Base-by-base conservation (phyloP, 2,113 vertebrate genomes). In the Cynocephalus volans region DNA sequence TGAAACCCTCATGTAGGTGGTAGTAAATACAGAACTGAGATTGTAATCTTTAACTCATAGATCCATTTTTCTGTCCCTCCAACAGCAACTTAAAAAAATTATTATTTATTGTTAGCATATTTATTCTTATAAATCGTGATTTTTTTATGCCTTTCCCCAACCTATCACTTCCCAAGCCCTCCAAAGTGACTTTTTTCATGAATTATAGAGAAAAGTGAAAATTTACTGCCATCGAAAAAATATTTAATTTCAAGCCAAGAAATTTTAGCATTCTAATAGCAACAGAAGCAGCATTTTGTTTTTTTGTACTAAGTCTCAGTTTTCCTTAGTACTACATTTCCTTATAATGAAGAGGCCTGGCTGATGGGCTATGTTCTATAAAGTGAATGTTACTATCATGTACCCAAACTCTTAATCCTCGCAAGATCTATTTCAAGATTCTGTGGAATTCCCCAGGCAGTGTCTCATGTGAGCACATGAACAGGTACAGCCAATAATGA, bases 141-240 rank as follows among this genome's bases (percentile, higher is more conserved):
- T 41, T 41, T 4, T 41, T 41, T 41, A 41, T 41, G 41, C 41
- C 41, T 41, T 41, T 41, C 3, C 41, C 41, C 41, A 41, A 41
- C 41, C 41, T 41, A 41, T 41, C 41, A 41, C 41, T 41, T 41
- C 41, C 41, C 41, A 41, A 41, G 41, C 41, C 41, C 41, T 41
- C 41, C 41, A 41, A 41, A 41, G 56, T 79, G 54, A 84, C 21
- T 91, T 92, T 31, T 56, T 93, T 93, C 58, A 70, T 70, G 41
- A 76, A 8, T 88, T 85, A 85, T 5, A 94, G 21, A 93, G 3
- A 28, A 91, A 75, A 62, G 60, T 90, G 31, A 95, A 97, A 84
- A 94, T 94, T 72, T 31, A 84, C 19, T 52, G 3, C 9, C 75
- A 62, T 36, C 48, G 41, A 48, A 90, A 90, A 69, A 69, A 90